Conservation (phyloP, 1,140 invertebrate species). For the Aphis gossypii region DNA sequence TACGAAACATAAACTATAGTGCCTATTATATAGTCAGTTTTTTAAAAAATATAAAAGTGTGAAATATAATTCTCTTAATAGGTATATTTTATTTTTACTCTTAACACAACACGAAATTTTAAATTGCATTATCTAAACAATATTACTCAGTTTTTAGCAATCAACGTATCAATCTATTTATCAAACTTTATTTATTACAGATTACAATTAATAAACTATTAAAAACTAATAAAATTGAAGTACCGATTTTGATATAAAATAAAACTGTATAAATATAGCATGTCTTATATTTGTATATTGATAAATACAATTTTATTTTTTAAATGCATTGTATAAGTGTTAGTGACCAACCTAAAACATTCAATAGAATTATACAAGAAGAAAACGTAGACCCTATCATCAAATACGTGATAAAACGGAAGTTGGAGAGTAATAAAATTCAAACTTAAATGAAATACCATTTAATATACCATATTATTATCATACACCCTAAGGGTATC, state of each 20-base stretch:
- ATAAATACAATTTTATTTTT: not conserved
- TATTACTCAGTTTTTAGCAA: not conserved
- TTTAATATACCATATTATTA: constrained; percentile 42
- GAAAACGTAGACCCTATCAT: not conserved
- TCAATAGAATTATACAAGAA: not conserved
- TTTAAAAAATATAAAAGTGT: not conserved
- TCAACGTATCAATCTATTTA: not conserved
- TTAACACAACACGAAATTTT: not conserved
- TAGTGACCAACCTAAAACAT: not conserved
- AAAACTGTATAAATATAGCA: not conserved
- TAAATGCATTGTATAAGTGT: not conserved
- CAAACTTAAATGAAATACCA: constrained; percentile 45
- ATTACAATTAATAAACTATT: not conserved
- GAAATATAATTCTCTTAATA: not conserved
- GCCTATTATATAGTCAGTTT: no score
- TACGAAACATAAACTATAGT: no score
- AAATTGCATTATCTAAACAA: not conserved
- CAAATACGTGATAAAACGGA: constrained; percentile 9
- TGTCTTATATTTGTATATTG: not conserved
- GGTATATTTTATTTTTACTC: not conserved
- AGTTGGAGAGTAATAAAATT: constrained; percentile 42
- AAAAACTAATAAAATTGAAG: not conserved
- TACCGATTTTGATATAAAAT: not conserved
- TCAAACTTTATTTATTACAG: not conserved
- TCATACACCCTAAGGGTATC: constrained; percentile 12